phyloP scores from a whole-genome alignment of 2,888 invertebrate genomes.

The Ophion obscuratus region DNA sequence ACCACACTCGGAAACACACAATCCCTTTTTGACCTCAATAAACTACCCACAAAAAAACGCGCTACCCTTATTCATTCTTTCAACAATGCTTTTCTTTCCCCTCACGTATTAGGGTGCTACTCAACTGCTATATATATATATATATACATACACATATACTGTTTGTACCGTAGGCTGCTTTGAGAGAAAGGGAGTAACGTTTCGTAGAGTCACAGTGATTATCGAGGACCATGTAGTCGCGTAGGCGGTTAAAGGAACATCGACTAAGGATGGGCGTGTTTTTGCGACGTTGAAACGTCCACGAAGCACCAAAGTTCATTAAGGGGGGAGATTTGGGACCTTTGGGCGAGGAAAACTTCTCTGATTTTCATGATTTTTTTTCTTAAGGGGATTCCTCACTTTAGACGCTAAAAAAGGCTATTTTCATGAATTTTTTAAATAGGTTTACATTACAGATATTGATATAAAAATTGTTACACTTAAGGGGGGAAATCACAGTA shows the following conservation, averaged over 20 bases:
- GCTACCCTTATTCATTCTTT: constrained; percentile 1
- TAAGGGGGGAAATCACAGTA: too few relatives aligned
- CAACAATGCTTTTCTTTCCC: constrained; percentile 28
- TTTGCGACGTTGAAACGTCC: constrained; percentile 5
- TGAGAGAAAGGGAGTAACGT: constrained; percentile 13
- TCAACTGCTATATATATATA: neutral
- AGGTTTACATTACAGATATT: too few relatives aligned
- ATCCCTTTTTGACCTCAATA: constrained; percentile 11
- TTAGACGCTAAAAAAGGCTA: too few relatives aligned
- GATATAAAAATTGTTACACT: too few relatives aligned
- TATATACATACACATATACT: neutral
- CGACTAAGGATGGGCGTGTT: constrained; percentile 7
- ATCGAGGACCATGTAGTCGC: constrained; percentile 21
- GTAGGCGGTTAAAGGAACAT: constrained; percentile 31
- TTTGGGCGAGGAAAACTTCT: too few relatives aligned
- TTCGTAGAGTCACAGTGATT: constrained; percentile 17
- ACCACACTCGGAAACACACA: constrained; percentile 21
- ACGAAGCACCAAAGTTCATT: neutral
- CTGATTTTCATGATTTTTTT: too few relatives aligned
- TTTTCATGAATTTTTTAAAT: too few relatives aligned
- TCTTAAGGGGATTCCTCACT: too few relatives aligned
- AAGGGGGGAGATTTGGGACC: too few relatives aligned
- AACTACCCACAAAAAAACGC: constrained; percentile 4
- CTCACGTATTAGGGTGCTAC: constrained; percentile 22
- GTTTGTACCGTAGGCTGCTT: constrained; percentile 5